Percentiles rank a stretch among this genome's conserved stretches.
Evolutionary conservation across 2,797 vertebrate genomes (phyloP).

Genomic region (Chrysolophus pictus): DNA sequence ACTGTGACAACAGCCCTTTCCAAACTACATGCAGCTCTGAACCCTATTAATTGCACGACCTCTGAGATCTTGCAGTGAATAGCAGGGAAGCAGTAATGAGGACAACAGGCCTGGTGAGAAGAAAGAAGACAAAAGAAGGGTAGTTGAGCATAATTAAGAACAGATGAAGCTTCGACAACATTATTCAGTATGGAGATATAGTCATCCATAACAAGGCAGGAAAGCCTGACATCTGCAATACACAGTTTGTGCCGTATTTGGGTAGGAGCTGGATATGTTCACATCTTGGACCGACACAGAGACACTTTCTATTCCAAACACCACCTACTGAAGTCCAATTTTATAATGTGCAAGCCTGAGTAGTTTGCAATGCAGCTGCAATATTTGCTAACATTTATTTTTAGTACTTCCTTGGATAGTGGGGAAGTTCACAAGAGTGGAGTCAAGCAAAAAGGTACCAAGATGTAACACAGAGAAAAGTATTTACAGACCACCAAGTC

Average conservation of each 20-base stretch:
- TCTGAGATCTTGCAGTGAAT: background rate
- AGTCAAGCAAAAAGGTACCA: background rate
- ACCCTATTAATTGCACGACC: conserved; percentile 18
- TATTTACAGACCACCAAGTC: background rate
- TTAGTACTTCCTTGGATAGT: background rate
- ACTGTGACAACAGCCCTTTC: background rate
- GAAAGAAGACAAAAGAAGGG: conserved; percentile 37
- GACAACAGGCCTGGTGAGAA: background rate
- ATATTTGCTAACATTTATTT: background rate
- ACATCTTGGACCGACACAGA: background rate
- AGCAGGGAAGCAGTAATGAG: conserved; percentile 47
- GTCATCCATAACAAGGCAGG: conserved; percentile 41
- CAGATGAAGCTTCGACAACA: conserved; percentile 38
- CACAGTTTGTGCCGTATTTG: background rate
- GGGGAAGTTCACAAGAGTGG: background rate
- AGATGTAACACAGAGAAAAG: background rate
- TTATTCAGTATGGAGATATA: conserved; percentile 14
- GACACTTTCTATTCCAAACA: conserved; percentile 10
- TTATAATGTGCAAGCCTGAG: background rate
- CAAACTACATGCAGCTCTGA: background rate
- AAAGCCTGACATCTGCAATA: background rate
- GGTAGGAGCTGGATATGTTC: background rate
- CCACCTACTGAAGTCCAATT: background rate
- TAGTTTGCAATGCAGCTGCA: background rate
- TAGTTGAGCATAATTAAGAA: conserved; percentile 45